These are phyloP conservation scores for Podocnemis expansa DNA, from an alignment of 2,113 vertebrate genomes.

Conservation along the genomic window DNA sequence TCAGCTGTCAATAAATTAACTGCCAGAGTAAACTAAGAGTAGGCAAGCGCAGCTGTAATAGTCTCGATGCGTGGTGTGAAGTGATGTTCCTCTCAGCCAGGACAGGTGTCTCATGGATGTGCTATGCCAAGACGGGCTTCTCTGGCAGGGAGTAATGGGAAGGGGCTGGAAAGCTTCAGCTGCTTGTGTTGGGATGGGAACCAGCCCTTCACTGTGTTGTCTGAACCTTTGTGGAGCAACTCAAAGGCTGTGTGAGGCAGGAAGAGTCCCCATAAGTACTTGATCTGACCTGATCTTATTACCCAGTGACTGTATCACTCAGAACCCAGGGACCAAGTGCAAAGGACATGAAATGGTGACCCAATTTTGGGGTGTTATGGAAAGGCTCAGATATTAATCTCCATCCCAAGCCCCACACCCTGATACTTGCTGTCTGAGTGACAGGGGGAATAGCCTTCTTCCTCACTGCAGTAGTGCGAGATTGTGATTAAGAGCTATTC, in stretches of 20 bases:
- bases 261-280: background rate
- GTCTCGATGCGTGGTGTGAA: accelerated
- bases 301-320: background rate
- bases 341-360: background rate
- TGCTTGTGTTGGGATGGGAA: accelerated
- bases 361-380: background rate
- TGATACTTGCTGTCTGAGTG: accelerated
- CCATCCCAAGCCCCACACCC: background rate
- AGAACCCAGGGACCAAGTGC: background rate
- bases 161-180: background rate
- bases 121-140: background rate
- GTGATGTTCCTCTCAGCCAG: background rate
- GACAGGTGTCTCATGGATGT: background rate
- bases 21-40: too few relatives aligned
- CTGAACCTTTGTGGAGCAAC: background rate
- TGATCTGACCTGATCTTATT: background rate
- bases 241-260: background rate
- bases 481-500: background rate
- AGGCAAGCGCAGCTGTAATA: too few relatives aligned
- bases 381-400: background rate
- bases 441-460: background rate
- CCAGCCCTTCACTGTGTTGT: background rate
- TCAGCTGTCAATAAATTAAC: background rate
- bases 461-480: background rate
- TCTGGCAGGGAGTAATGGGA: slow-evolving; percentile 12